Evolutionary conservation across 2,888 invertebrate species (phyloP).

Genomic region (Megalurothrips usitatus): DNA sequence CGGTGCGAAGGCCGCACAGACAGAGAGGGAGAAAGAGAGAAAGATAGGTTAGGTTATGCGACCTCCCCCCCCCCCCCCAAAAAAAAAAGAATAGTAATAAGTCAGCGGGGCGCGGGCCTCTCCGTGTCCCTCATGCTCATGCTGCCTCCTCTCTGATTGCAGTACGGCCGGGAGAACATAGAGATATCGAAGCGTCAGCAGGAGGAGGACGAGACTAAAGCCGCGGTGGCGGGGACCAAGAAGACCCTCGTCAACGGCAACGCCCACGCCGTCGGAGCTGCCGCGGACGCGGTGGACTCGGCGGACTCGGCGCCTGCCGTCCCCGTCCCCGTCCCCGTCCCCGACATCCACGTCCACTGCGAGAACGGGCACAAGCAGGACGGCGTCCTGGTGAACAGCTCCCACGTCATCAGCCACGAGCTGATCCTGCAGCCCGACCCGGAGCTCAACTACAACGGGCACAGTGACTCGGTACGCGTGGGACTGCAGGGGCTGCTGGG

Average conservation of each 20-base stretch:
- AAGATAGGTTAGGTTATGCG: no score
- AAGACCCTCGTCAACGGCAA: conserved; percentile 32
- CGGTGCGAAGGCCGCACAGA: background rate
- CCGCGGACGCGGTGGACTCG: no score
- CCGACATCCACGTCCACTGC: conserved; percentile 12
- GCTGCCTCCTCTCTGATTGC: conserved; percentile 40
- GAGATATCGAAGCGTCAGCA: conserved; percentile 45
- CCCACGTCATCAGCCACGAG: conserved; percentile 69
- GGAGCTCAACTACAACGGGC: conserved; percentile 54
- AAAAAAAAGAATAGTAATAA: background rate
- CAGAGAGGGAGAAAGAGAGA: no score
- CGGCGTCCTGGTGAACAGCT: conserved; percentile 45
- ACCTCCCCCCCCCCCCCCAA: no score
- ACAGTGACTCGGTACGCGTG: conserved; percentile 39
- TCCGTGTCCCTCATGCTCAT: background rate
- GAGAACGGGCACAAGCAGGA: conserved; percentile 45
- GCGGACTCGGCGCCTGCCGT: background rate
- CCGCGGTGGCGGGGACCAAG: conserved; percentile 35
- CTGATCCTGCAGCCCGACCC: conserved; percentile 70
- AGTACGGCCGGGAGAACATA: conserved; percentile 81
- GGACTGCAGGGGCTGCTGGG: no score
- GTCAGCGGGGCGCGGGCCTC: background rate
- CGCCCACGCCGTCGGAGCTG: background rate
- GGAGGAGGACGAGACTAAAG: conserved; percentile 37
- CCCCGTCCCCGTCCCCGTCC: background rate